A percentile compares a stretch with the other conserved stretches of the same genome.
Evolutionary conservation across 2,797 vertebrate species (phyloP).

Genomic region (Anguilla obscura): DNA sequence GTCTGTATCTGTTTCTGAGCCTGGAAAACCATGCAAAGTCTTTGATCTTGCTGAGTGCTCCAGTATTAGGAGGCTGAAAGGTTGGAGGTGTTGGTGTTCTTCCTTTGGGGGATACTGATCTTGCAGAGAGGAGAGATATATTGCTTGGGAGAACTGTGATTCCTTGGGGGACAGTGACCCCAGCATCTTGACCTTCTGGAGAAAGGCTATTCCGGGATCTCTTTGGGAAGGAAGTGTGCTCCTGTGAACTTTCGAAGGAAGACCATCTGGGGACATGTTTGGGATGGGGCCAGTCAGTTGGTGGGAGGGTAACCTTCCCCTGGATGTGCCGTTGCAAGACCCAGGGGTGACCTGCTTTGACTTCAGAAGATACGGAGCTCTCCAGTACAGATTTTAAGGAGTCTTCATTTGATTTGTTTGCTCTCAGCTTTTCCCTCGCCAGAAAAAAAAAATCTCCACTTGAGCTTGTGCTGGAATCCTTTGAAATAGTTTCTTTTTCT

Average conservation of each 20-base stretch:
- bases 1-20: constrained; percentile 76
- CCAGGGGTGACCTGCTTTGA: constrained; percentile 69
- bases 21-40: constrained; percentile 67
- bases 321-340: constrained; percentile 56
- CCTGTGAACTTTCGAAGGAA: constrained; percentile 51
- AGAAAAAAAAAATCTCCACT: not conserved
- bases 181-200: constrained; percentile 47
- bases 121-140: constrained; percentile 59
- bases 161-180: constrained; percentile 70
- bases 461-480: not conserved
- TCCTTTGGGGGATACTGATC: constrained; percentile 52
- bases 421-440: not conserved
- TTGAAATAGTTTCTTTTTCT: constrained; percentile 4
- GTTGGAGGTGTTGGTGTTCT: constrained; percentile 28
- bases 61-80: constrained; percentile 2
- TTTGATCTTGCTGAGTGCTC: constrained; percentile 46
- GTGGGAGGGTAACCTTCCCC: constrained; percentile 44
- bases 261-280: constrained; percentile 36
- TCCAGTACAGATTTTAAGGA: constrained; percentile 43
- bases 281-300: constrained; percentile 43
- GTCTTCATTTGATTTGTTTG: constrained; percentile 41
- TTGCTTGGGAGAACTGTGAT: constrained; percentile 52
- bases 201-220: constrained; percentile 57
- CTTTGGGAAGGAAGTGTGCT: constrained; percentile 49
- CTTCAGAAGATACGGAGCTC: constrained; percentile 43